Evolutionary conservation across 2,888 invertebrate genomes (phyloP), one percentile per base, ranked within the genome.

Genomic region (Clunio marinus): DNA sequence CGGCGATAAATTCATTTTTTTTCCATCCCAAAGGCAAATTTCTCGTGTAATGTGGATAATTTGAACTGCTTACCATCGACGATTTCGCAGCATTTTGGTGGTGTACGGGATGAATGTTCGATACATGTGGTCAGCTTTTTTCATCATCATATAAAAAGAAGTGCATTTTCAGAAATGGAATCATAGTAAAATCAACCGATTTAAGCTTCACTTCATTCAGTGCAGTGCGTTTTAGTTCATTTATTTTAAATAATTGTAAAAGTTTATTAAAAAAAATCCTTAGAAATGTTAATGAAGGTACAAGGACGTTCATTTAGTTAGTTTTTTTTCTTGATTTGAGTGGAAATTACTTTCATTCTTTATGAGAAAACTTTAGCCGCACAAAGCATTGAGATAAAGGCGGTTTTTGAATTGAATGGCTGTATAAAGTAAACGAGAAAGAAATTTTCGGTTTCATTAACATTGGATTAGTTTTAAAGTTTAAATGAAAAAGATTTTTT

Each of bases 161-260:
- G 5, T 55, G 51, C 66, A 66, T 20, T 66, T 66, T n/a, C 55
- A 15, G 46, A 46, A 66, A 55, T 65, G 32, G 32, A 55, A 66
- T 66, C 66, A 66, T 51, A 66, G 51, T 66, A 55, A 66, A 66
- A 51, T 66, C 66, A 27, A 46, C 63, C 51, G 63, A 45, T 45
- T 37, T 25, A 37, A 15, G 25, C 28, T 28, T 27, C 27, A 63
- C 28, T 27, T 46, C 17, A 37, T 24, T 46, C 24, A 60, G 32
- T 41, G 32, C 60, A 35, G 20, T n/a, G 15, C 8, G 20, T n/a
- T n/a, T n/a, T n/a, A n/a, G n/a, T n/a, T n/a, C n/a, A n/a, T n/a
- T n/a, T n/a, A n/a, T n/a, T n/a, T n/a, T n/a, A n/a, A n/a, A n/a
- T n/a, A n/a, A n/a, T 45, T 5, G n/a, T 13, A 35, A 35, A 35